phyloP scores from a whole-genome alignment of 2,797 vertebrate genomes.

The Apodemus agrarius region DNA sequence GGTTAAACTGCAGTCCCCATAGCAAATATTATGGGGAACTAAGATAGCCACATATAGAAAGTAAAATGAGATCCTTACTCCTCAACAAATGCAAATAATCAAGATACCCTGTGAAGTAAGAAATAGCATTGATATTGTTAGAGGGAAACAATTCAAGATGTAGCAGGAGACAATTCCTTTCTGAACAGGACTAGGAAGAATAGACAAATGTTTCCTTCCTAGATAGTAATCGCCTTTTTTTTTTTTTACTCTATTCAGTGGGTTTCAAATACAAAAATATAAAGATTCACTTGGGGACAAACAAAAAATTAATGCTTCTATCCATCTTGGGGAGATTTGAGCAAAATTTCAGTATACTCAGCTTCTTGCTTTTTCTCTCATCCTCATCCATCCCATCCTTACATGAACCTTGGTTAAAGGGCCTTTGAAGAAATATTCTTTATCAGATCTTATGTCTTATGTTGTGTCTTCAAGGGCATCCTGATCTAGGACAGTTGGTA shows the following conservation, averaged over 20 bases:
- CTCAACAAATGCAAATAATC: background rate
- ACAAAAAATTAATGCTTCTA: background rate
- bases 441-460: background rate
- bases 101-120: background rate
- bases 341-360: background rate
- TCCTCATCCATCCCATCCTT: background rate
- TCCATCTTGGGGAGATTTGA: background rate
- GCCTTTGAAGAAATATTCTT: background rate
- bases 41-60: background rate
- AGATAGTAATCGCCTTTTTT: background rate
- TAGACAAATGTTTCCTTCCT: background rate
- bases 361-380: background rate
- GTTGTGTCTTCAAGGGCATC: slow-evolving; percentile 25
- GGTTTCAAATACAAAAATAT: background rate
- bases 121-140: too few species aligned
- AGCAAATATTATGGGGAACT: background rate
- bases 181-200: background rate
- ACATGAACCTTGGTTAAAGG: background rate
- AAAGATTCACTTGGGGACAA: background rate
- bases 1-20: background rate
- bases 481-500: slow-evolving; percentile 12
- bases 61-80: fast-evolving
- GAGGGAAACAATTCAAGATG: background rate
- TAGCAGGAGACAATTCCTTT: background rate
- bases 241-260: background rate